Conservation (phyloP, 2,797 vertebrate species). For the Mallotus villosus region DNA sequence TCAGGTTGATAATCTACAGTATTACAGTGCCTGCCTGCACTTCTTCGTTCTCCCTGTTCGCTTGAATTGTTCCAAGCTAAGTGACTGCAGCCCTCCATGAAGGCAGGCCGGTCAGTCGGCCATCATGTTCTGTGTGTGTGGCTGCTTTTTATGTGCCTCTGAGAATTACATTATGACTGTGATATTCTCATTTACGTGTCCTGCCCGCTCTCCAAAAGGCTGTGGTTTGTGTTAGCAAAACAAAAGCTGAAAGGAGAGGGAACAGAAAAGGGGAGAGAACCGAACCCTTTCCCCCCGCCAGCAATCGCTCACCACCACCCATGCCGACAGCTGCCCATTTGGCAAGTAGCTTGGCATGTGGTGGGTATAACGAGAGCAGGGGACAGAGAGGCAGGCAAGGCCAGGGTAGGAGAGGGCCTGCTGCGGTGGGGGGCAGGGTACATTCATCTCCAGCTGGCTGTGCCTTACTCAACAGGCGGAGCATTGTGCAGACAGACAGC, state of each 20-base stretch:
- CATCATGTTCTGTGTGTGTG: constrained; percentile 2
- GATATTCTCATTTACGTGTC: constrained; percentile 39
- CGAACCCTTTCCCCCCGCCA: constrained; percentile 37
- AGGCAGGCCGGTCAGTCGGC: too few species aligned
- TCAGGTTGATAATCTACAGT: background rate
- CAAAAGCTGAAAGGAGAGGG: constrained; percentile 15
- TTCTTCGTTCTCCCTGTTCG: background rate
- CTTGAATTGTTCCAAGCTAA: background rate
- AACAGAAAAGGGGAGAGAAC: constrained; percentile 5
- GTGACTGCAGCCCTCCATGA: background rate
- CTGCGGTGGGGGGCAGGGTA: constrained; percentile 59
- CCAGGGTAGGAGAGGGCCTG: constrained; percentile 64
- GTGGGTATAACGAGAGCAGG: constrained; percentile 67
- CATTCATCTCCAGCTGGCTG: constrained; percentile 81
- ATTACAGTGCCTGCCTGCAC: background rate
- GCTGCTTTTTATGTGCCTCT: background rate
- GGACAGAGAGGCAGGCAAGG: constrained; percentile 4
- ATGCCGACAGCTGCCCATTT: constrained; percentile 84
- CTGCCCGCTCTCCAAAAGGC: constrained; percentile 4
- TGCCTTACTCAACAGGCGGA: constrained; percentile 83
- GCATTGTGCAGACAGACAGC: constrained; percentile 88
- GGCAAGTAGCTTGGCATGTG: constrained; percentile 78
- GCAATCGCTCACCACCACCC: constrained; percentile 67
- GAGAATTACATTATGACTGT: constrained; percentile 42
- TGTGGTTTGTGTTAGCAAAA: background rate